Conservation (phyloP, 1,140 invertebrate genomes). For the Hycleus phaleratus region DNA sequence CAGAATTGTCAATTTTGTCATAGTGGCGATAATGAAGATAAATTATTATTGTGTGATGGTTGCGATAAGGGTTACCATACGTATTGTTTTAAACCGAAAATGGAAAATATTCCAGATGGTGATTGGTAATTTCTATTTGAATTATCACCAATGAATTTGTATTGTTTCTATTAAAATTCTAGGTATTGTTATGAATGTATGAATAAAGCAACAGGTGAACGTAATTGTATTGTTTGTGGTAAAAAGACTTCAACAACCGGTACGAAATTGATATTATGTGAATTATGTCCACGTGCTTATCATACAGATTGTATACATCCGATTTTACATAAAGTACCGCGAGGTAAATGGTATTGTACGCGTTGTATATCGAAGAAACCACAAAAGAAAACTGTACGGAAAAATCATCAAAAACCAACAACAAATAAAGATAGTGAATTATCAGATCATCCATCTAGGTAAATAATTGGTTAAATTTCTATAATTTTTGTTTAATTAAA, state of each 20-base stretch:
- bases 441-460: constrained; percentile 53
- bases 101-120: constrained; percentile 93
- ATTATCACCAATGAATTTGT: not conserved
- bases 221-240: constrained; percentile 84
- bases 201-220: constrained; percentile 86
- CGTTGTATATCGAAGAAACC: constrained; percentile 73
- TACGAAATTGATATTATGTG: constrained; percentile 71
- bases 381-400: constrained; percentile 51
- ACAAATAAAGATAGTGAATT: constrained; percentile 47
- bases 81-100: constrained; percentile 95
- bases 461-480: constrained; percentile 30
- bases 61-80: constrained; percentile 98
- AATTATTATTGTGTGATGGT: constrained; percentile 89
- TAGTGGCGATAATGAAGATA: constrained; percentile 92
- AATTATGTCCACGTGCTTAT: constrained; percentile 82
- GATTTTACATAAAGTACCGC: constrained; percentile 71
- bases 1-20: constrained; percentile 96
- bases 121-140: constrained; percentile 65
- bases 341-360: constrained; percentile 81
- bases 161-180: not conserved
- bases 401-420: constrained; percentile 21
- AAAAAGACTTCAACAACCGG: constrained; percentile 56
- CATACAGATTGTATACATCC: constrained; percentile 90
- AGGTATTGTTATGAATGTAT: constrained; percentile 95
- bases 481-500: not conserved